phyloP scores from a whole-genome alignment of 1,140 invertebrate genomes.

The Ectropis grisescens region DNA sequence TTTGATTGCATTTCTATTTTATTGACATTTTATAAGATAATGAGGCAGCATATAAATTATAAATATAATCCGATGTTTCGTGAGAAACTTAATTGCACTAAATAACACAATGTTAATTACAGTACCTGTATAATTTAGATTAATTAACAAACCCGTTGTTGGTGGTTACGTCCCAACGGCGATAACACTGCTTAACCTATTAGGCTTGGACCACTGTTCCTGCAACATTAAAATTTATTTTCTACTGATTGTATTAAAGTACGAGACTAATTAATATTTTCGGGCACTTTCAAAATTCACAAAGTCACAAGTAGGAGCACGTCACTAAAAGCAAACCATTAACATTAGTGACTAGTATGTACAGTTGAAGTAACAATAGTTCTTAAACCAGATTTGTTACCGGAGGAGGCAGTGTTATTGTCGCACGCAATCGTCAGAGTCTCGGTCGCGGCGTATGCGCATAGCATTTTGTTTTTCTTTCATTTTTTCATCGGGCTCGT shows the following conservation, averaged over 20 bases:
- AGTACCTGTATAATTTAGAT: constrained; percentile 36
- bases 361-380: too few species aligned
- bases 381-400: too few species aligned
- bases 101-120: constrained; percentile 44
- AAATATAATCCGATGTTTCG: constrained; percentile 45
- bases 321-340: too few species aligned
- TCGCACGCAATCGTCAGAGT: constrained; percentile 43
- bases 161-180: constrained; percentile 43
- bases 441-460: constrained; percentile 61
- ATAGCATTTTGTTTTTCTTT: constrained; percentile 69
- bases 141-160: constrained; percentile 50
- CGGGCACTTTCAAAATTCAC: too few species aligned
- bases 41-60: constrained; percentile 49
- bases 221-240: too few species aligned
- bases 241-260: too few species aligned
- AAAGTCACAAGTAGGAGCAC: too few species aligned
- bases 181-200: constrained; percentile 59
- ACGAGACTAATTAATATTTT: too few species aligned
- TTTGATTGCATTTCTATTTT: constrained; percentile 45
- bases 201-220: constrained; percentile 17
- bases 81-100: constrained; percentile 47
- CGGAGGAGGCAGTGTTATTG: constrained; percentile 48
- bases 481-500: constrained; percentile 60
- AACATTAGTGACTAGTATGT: too few species aligned
- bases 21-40: constrained; percentile 39